phyloP scores from a whole-genome alignment of 2,113 vertebrate species.

The Argyrosomus japonicus region DNA sequence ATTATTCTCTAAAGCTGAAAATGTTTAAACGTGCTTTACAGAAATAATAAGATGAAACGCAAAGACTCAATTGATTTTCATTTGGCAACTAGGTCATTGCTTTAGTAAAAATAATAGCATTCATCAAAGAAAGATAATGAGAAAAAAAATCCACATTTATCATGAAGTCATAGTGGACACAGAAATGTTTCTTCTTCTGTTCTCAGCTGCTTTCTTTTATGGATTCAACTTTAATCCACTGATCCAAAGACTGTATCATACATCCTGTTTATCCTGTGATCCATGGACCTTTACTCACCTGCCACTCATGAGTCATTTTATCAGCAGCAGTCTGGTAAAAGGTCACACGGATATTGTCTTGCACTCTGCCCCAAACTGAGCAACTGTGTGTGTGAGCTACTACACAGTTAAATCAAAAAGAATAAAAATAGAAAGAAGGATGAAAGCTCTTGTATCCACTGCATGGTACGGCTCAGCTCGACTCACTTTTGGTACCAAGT shows the following conservation, averaged over 20 bases:
- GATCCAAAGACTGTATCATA: not conserved
- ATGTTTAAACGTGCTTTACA: constrained; percentile 12
- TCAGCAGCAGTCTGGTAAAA: constrained; percentile 38
- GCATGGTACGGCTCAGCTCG: too few relatives aligned
- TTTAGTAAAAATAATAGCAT: constrained; percentile 30
- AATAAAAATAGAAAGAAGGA: constrained; percentile 24
- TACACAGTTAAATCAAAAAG: not conserved
- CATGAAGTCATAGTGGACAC: not conserved
- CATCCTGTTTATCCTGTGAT: not conserved
- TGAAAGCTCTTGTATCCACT: not conserved
- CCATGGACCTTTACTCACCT: constrained; percentile 16
- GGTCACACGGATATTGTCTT: constrained; percentile 48
- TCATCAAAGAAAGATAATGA: constrained; percentile 16
- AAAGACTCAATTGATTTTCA: constrained; percentile 32
- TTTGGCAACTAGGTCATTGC: constrained; percentile 27
- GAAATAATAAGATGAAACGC: constrained; percentile 10
- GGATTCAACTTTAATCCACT: constrained; percentile 13
- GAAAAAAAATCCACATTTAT: constrained; percentile 13
- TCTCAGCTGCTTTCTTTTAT: not conserved
- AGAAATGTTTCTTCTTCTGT: not conserved
- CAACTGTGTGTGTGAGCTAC: not conserved
- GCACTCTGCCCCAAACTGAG: constrained; percentile 13
- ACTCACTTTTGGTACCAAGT: too few relatives aligned
- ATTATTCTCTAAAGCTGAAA: constrained; percentile 10
- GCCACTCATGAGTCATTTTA: not conserved